These are phyloP conservation scores for Heterodera filipjevi DNA, from an alignment of 2,888 invertebrate species.

Conservation along the genomic window DNA sequence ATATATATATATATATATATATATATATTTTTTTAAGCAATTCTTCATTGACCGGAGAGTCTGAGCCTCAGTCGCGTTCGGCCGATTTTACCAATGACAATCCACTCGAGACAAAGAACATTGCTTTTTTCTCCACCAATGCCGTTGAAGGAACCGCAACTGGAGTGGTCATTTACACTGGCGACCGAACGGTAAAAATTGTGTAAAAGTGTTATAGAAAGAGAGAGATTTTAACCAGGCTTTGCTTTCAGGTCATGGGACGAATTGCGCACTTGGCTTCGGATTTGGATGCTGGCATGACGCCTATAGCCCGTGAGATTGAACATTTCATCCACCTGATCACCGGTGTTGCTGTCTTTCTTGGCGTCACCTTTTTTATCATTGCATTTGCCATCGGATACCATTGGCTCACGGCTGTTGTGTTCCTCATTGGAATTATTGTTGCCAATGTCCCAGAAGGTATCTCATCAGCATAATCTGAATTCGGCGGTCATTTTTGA, in stretches of 20 bases:
- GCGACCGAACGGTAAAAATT: slow-evolving; percentile 72
- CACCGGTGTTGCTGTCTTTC: slow-evolving; percentile 65
- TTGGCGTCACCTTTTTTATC: slow-evolving; percentile 89
- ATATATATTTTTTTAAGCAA: no score
- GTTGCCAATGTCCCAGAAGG: slow-evolving; percentile 99
- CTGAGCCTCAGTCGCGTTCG: slow-evolving; percentile 69
- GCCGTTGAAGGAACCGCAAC: slow-evolving; percentile 68
- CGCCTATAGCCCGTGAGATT: slow-evolving; percentile 97
- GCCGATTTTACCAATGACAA: slow-evolving; percentile 69
- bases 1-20: no score
- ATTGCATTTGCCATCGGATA: slow-evolving; percentile 96
- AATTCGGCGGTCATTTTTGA: no score
- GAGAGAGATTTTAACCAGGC: background rate
- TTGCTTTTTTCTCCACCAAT: slow-evolving; percentile 71
- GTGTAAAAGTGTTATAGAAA: background rate
- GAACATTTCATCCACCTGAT: slow-evolving; percentile 98
- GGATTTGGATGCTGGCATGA: slow-evolving; percentile 80
- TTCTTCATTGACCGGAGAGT: slow-evolving; percentile 70
- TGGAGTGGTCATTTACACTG: slow-evolving; percentile 81
- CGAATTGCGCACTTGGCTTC: slow-evolving; percentile 76
- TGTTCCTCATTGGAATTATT: slow-evolving; percentile 98
- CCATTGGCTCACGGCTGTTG: slow-evolving; percentile 96
- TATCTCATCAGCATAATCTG: no score
- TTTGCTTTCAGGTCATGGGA: slow-evolving; percentile 73
- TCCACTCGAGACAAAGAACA: slow-evolving; percentile 69